Conservation (phyloP, 2,888 invertebrate genomes). For the Yponomeuta malinellus region DNA sequence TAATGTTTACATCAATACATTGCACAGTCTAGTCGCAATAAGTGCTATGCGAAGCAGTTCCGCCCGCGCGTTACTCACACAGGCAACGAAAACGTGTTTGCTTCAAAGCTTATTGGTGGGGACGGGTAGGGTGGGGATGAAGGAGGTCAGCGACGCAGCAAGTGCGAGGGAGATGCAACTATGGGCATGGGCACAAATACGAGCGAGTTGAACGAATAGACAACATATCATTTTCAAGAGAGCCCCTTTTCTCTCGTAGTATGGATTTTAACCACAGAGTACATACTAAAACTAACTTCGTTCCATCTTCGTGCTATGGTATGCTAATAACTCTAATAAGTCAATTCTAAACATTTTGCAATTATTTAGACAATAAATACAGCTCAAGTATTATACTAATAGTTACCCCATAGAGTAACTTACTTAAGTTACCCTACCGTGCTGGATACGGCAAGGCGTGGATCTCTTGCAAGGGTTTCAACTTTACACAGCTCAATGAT, state of each 20-base stretch:
- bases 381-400: no score
- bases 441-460: no score
- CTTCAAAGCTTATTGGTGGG: conserved; percentile 15
- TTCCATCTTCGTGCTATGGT: background rate
- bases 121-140: conserved; percentile 46
- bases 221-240: conserved; percentile 21
- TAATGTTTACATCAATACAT: conserved; percentile 69
- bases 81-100: conserved; percentile 35
- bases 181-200: conserved; percentile 14
- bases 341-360: conserved; percentile 1
- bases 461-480: no score
- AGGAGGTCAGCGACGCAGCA: conserved; percentile 59
- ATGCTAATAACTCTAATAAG: background rate
- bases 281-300: background rate
- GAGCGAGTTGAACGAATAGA: conserved; percentile 35
- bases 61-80: conserved; percentile 41
- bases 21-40: conserved; percentile 51
- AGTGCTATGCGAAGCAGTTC: conserved; percentile 22
- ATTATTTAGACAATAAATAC: background rate
- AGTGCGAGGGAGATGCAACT: conserved; percentile 33
- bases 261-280: background rate
- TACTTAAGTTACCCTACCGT: no score
- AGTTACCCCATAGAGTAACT: no score
- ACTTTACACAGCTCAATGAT: no score
- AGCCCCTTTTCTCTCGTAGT: background rate